phyloP scores from a whole-genome alignment of 2,113 vertebrate genomes.

The Lophochroa leadbeateri region DNA sequence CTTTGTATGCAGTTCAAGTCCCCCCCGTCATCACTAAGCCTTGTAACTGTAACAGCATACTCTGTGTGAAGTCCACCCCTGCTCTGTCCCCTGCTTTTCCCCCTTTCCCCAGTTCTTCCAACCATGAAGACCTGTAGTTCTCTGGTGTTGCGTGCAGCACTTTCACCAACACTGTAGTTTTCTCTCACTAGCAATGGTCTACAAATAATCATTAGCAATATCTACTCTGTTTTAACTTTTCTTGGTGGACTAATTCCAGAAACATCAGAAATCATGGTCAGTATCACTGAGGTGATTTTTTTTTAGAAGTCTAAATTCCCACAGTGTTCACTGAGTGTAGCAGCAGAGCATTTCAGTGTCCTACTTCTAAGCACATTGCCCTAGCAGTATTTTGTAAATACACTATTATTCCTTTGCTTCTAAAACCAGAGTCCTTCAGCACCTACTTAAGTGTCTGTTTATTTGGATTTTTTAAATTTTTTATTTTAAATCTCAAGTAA shows the following conservation, averaged over 20 bases:
- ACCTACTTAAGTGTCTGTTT: background rate
- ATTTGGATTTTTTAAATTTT: no score
- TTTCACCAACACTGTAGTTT: background rate
- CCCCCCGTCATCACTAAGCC: background rate
- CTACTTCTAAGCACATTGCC: background rate
- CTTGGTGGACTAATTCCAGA: background rate
- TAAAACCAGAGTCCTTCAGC: background rate
- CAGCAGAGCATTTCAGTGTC: background rate
- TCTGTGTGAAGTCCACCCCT: background rate
- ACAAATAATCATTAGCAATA: background rate
- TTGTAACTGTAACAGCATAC: background rate
- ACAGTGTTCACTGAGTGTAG: background rate
- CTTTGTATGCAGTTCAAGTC: background rate
- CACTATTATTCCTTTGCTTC: background rate
- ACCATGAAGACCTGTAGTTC: background rate
- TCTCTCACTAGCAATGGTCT: background rate
- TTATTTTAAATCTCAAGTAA: background rate
- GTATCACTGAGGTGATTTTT: background rate
- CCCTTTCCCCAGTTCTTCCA: background rate
- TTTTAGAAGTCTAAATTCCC: background rate
- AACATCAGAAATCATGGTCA: background rate
- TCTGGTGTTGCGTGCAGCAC: background rate
- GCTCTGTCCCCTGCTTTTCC: background rate
- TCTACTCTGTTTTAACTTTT: background rate
- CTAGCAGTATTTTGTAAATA: background rate